phyloP scores from a whole-genome alignment of 2,888 invertebrate species.

The Volucella inflata region DNA sequence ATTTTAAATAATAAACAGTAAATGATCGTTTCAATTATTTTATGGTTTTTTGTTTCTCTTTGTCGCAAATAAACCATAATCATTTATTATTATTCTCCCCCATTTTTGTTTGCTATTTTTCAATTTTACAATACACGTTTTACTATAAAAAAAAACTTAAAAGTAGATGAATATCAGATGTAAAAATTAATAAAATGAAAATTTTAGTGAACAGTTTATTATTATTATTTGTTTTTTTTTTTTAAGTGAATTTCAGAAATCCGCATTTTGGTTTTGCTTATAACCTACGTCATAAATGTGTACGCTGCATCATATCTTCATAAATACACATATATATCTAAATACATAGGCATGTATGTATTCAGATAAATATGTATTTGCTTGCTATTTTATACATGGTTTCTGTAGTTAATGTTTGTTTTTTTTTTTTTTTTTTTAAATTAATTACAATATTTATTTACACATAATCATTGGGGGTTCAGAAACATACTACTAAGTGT shows the following conservation, averaged over 20 bases:
- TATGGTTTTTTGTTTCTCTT: background rate
- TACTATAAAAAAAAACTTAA: conserved; percentile 69
- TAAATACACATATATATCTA: conserved; percentile 75
- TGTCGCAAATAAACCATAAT: conserved; percentile 41
- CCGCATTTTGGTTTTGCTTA: conserved; percentile 74
- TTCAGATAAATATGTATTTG: conserved; percentile 60
- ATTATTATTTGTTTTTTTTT: background rate
- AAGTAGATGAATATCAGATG: conserved; percentile 65
- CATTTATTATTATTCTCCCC: background rate
- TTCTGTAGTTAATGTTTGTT: conserved; percentile 37
- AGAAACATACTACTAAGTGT: conserved; percentile 60
- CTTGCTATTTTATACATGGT: conserved; percentile 60
- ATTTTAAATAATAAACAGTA: conserved; percentile 35
- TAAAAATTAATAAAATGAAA: conserved; percentile 61
- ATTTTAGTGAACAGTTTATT: conserved; percentile 54
- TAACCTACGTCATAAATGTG: conserved; percentile 66
- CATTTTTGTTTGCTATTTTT: background rate
- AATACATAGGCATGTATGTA: conserved; percentile 64
- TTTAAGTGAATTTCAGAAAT: conserved; percentile 70
- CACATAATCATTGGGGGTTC: conserved; percentile 58
- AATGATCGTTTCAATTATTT: conserved; percentile 22
- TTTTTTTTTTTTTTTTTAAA: conserved; percentile 43
- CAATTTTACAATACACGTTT: conserved; percentile 51
- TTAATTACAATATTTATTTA: conserved; percentile 70
- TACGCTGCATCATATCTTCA: conserved; percentile 38